Base-by-base conservation (phyloP, 2,797 vertebrate species). In the Vireo griseus region DNA sequence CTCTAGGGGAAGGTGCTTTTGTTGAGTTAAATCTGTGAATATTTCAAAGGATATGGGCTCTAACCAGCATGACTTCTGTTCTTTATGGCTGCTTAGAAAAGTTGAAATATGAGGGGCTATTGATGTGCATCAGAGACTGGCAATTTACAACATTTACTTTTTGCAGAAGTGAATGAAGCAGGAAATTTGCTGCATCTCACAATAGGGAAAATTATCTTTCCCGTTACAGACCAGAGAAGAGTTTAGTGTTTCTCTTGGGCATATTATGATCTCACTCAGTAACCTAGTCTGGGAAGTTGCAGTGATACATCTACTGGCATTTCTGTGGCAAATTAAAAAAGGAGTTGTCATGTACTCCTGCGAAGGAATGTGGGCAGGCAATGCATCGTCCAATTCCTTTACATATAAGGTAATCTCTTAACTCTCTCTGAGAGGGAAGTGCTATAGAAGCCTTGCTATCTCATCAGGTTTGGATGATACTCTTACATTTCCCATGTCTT, bases 351-450 rank as follows among this genome's bases (percentile, higher is more conserved):
- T 93, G 88, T 84, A 72, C 76, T 93, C 72, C 50, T 86, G 89
- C 86, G 94, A 73, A 91, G 93, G 80, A 95, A 95, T 92, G 95
- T 92, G 92, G 95, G 95, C 88, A 88, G 88, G 72, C 75, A 80
- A 35, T n/a, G 6, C 67, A 68, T 81, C 47, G 31, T 96, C 91
- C 82, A 92, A 95, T 95, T 96, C 84, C 77, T 78, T 86, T 92
- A 92, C 93, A 96, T 93, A 88, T 82, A 96, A 95, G 94, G 95
- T 95, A 96, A 95, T 74, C 88, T 92, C 83, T 67, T 85, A 82
- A 88, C 91, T 87, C 79, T 83, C 74, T 93, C 91, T 96, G 62
- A 83, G 90, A 96, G 87, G 67, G 15, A 61, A 92, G 42, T 71
- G 58, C 63, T 90, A 19, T 48, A 76, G 87, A 92, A 94, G 93